Base-by-base conservation (phyloP, 2,888 invertebrate genomes). In the Xylota sylvarum region DNA sequence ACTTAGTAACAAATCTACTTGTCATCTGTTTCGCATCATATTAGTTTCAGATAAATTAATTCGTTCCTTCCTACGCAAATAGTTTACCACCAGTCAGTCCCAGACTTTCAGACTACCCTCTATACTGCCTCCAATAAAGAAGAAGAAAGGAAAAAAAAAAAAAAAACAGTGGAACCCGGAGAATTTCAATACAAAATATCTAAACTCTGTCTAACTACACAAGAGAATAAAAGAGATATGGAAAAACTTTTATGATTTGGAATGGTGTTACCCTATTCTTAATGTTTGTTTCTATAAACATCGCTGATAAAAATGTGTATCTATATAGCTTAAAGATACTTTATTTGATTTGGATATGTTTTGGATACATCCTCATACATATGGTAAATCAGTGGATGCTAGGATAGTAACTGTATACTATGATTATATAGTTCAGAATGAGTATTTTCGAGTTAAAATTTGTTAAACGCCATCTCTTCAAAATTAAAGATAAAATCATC, bases 41-140 rank as follows among this genome's bases (percentile, higher is more conserved):
- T 83, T 83, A 83, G 72, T 73, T 78, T 78, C 65, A 67, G 65
- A 78, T 78, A 60, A 78, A 83, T 78, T 78, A 78, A 78, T 78
- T 83, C 72, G 72, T 78, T 50, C 32, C 43, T 52, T 52, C 69
- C 69, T 72, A 77, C 78, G 65, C 67, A 73, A 60, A 78, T 60
- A 30, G 19, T 23, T 40, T 40, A 32, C n/a, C 48, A 23, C 48
- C 69, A 48, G 67, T 65, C 80, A 56, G 50, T 56, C 74, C 80
- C 74, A 84, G 84, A 84, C 84, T 84, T 84, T 64, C 55, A 69
- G 84, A 74, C 84, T 84, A 80, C 83, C 48, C 46, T 70, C 46
- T 23, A 3, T 23, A 43, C 17, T 43, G 56, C 30, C 19, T 32
- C 35, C 27, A 32, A 27, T 32, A 12, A 52, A 52, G 32, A 46